These are phyloP conservation scores for Standfussiana lucernea DNA, from an alignment of 2,888 invertebrate genomes.

Conservation along the genomic window DNA sequence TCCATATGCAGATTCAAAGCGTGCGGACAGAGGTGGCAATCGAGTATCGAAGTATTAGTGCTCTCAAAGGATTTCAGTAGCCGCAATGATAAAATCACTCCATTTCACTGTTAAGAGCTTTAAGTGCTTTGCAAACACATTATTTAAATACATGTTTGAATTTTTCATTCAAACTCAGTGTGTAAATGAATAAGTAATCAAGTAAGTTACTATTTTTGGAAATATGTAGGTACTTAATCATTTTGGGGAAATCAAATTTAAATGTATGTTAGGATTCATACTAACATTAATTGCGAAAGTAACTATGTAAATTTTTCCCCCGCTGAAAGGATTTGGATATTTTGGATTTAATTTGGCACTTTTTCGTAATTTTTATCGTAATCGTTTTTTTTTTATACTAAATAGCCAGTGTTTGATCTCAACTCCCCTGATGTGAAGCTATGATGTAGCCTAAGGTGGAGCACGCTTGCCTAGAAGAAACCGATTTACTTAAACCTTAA, in stretches of 20 bases:
- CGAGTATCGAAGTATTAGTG: slow-evolving; percentile 8
- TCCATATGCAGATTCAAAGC: slow-evolving; percentile 4
- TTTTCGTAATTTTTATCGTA: not conserved
- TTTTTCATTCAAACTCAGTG: not conserved
- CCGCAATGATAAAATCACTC: slow-evolving; percentile 20
- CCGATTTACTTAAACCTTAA: too few relatives aligned
- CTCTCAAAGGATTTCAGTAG: slow-evolving; percentile 21
- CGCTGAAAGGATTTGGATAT: not conserved
- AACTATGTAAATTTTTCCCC: too few relatives aligned
- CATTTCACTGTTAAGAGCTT: slow-evolving; percentile 2
- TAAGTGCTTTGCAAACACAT: slow-evolving; percentile 9
- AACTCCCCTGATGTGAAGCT: too few relatives aligned
- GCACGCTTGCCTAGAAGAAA: too few relatives aligned
- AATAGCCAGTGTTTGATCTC: too few relatives aligned
- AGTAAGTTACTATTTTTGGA: not conserved
- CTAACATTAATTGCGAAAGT: not conserved
- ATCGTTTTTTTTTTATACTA: too few relatives aligned
- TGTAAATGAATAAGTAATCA: not conserved
- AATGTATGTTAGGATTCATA: not conserved
- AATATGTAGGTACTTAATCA: not conserved
- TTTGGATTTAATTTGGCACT: not conserved
- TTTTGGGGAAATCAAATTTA: not conserved
- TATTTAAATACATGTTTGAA: not conserved
- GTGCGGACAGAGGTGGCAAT: not conserved
- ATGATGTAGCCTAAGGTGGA: too few relatives aligned